Percentiles rank a stretch among this genome's conserved stretches.
phyloP scores from a whole-genome alignment of 2,888 invertebrate genomes.

The Chaitophorus viminalis region DNA sequence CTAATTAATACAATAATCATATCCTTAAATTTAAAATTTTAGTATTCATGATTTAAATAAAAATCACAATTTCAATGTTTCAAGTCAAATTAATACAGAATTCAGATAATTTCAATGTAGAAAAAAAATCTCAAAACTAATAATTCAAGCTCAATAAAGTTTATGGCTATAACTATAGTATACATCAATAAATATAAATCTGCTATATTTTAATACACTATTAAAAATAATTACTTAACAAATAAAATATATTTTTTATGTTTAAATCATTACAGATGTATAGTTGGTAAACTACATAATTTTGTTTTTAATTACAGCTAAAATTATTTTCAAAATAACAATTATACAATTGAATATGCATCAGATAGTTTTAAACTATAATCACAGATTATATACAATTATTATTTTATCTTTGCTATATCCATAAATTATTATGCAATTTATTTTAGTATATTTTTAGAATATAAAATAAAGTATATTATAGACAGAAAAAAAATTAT shows the following conservation, averaged over 20 bases:
- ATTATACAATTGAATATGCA: not conserved
- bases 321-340: not conserved
- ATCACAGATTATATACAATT: too few species aligned
- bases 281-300: not conserved
- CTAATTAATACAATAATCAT: not conserved
- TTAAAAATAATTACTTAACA: not conserved
- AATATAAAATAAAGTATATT: not conserved
- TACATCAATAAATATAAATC: not conserved
- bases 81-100: not conserved
- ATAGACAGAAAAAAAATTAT: conserved; percentile 6
- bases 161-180: not conserved
- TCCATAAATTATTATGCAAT: not conserved
- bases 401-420: too few species aligned
- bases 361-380: not conserved
- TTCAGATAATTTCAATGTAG: not conserved
- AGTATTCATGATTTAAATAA: too few species aligned
- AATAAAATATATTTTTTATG: not conserved
- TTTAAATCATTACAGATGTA: not conserved
- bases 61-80: not conserved
- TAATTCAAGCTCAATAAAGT: not conserved
- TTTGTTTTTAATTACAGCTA: not conserved
- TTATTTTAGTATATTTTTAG: not conserved
- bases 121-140: not conserved
- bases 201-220: not conserved
- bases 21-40: not conserved